A percentile compares a stretch with the other conserved stretches of the same genome.
These are phyloP conservation scores for Lagria hirta DNA, from an alignment of 2,888 invertebrate genomes.

Conservation along the genomic window DNA sequence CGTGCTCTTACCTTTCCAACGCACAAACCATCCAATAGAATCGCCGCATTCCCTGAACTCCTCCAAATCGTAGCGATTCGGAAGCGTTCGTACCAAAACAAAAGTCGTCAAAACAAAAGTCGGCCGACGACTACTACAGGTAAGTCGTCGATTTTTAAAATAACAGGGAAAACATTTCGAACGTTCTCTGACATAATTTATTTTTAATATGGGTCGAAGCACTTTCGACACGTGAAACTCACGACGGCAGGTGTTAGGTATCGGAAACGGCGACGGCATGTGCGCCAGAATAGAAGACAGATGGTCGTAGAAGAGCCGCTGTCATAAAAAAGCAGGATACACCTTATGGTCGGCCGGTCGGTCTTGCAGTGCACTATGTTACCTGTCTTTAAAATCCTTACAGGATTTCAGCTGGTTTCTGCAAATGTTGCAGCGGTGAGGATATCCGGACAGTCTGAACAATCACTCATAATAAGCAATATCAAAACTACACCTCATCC, in stretches of 20 bases:
- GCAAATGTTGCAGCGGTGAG: no score
- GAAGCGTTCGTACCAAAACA: background rate
- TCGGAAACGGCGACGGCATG: constrained; percentile 20
- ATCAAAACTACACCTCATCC: no score
- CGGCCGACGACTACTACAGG: background rate
- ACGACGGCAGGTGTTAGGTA: constrained; percentile 19
- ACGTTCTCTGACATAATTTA: constrained; percentile 11
- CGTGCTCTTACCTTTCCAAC: constrained; percentile 29
- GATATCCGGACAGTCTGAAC: no score
- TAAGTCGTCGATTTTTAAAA: background rate
- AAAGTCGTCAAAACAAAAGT: no score
- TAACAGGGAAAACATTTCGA: constrained; percentile 6
- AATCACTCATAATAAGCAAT: no score
- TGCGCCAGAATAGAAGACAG: constrained; percentile 10
- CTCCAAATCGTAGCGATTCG: constrained; percentile 14
- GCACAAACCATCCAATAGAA: constrained; percentile 28
- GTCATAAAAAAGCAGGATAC: no score
- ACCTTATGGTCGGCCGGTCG: no score
- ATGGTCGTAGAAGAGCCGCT: no score
- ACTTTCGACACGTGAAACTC: constrained; percentile 19
- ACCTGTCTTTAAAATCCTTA: no score
- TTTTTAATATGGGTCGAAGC: constrained; percentile 17
- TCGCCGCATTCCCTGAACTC: constrained; percentile 11
- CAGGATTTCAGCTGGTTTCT: no score
- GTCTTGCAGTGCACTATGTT: no score